A percentile compares a stretch with the other conserved stretches of the same genome.
Conservation (phyloP, 2,888 invertebrate species). For the Drosophila rubida region DNA sequence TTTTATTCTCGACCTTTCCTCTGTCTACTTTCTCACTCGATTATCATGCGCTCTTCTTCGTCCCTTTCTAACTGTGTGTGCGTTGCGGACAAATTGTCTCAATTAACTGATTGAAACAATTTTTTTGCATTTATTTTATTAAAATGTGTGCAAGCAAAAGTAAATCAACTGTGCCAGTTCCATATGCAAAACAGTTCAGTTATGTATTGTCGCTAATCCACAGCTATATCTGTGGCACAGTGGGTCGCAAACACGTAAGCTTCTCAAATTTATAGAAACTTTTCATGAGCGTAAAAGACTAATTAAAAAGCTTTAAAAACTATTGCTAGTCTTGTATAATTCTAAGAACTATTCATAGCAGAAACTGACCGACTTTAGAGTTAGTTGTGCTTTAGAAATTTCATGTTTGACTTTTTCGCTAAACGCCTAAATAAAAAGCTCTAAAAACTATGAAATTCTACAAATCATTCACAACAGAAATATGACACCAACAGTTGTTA, state of each 20-base stretch:
- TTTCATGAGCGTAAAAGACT: too few relatives aligned
- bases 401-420: too few relatives aligned
- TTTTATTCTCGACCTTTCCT: constrained; percentile 56
- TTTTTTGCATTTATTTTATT: constrained; percentile 81
- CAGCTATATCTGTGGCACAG: constrained; percentile 41
- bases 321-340: too few relatives aligned
- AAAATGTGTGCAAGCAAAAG: constrained; percentile 73
- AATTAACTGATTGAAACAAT: constrained; percentile 83
- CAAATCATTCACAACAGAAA: too few relatives aligned
- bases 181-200: constrained; percentile 45
- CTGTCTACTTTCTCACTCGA: constrained; percentile 16
- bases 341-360: too few relatives aligned
- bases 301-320: too few relatives aligned
- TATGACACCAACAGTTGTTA: too few relatives aligned
- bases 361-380: too few relatives aligned
- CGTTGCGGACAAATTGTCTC: constrained; percentile 80
- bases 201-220: constrained; percentile 19
- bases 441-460: not conserved
- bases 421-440: too few relatives aligned
- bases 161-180: constrained; percentile 51
- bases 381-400: too few relatives aligned
- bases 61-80: constrained; percentile 17
- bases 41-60: constrained; percentile 9
- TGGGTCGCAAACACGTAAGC: constrained; percentile 37
- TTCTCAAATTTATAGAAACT: too few relatives aligned